Evolutionary conservation across 1,140 invertebrate genomes (phyloP).

Genomic region (Drosophila albomicans): DNA sequence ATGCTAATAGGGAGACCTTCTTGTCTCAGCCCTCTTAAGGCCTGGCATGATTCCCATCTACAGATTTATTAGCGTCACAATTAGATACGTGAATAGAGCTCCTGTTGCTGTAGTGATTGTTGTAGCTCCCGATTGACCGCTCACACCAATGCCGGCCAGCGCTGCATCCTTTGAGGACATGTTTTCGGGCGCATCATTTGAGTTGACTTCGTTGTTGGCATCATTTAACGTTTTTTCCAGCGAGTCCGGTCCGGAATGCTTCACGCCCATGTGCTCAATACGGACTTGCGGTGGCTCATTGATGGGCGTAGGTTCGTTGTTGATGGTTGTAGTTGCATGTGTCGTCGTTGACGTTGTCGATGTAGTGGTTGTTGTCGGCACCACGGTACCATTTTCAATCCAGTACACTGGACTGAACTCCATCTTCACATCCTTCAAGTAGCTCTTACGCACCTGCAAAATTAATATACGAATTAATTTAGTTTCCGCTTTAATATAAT

Average conservation of each 20-base stretch:
- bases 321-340: constrained; percentile 86
- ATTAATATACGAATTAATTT: neutral
- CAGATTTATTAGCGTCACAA: constrained; percentile 58
- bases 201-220: constrained; percentile 67
- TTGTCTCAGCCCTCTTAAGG: constrained; percentile 24
- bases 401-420: constrained; percentile 91
- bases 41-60: constrained; percentile 44
- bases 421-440: constrained; percentile 88
- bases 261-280: constrained; percentile 63
- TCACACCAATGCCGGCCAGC: constrained; percentile 65
- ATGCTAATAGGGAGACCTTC: constrained; percentile 66
- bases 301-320: constrained; percentile 84
- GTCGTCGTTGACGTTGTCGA: constrained; percentile 90
- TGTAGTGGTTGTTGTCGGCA: constrained; percentile 91
- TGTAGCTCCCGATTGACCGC: constrained; percentile 8
- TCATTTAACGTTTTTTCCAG: constrained; percentile 77
- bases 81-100: constrained; percentile 31
- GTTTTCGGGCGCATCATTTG: constrained; percentile 77
- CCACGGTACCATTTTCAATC: constrained; percentile 89
- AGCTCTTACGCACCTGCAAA: constrained; percentile 86
- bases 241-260: constrained; percentile 75
- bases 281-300: constrained; percentile 83
- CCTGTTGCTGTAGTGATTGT: constrained; percentile 14
- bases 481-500: neutral
- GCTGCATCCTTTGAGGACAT: constrained; percentile 71